Conservation (phyloP, 2,888 invertebrate genomes). For the Eupithecia centaureata region DNA sequence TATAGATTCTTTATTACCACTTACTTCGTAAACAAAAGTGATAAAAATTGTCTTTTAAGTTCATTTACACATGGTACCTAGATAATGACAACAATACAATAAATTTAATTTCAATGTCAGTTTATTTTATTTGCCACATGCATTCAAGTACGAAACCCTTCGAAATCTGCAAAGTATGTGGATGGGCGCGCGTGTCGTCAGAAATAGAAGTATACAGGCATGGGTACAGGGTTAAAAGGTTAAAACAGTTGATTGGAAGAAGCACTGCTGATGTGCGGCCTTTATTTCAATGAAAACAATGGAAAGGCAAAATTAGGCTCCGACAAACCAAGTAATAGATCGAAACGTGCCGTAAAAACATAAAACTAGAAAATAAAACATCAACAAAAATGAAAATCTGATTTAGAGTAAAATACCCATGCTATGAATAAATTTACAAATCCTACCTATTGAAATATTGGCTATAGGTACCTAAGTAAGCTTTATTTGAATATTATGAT, state of each 20-base stretch:
- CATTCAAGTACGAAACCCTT: slow-evolving; percentile 29
- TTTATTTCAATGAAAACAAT: background rate
- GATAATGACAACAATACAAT: no score
- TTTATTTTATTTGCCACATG: slow-evolving; percentile 8
- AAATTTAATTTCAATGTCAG: no score
- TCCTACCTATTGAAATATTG: background rate
- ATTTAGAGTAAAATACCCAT: background rate
- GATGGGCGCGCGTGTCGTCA: slow-evolving; percentile 39
- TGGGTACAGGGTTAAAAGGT: no score
- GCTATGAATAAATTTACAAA: background rate
- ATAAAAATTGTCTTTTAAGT: background rate
- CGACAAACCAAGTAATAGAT: background rate
- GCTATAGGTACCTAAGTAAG: background rate
- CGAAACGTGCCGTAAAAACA: background rate
- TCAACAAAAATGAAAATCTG: background rate
- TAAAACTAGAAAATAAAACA: background rate
- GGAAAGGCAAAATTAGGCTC: background rate
- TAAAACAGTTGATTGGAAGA: slow-evolving; percentile 10
- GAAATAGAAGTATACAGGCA: slow-evolving; percentile 44
- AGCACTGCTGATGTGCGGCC: background rate
- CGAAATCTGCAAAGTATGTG: slow-evolving; percentile 41
- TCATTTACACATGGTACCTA: slow-evolving; percentile 9
- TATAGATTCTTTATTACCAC: no score
- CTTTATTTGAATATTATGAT: background rate
- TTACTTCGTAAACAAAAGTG: background rate